Base-by-base conservation (phyloP, 2,113 vertebrate genomes). In the Pongo pygmaeus region DNA sequence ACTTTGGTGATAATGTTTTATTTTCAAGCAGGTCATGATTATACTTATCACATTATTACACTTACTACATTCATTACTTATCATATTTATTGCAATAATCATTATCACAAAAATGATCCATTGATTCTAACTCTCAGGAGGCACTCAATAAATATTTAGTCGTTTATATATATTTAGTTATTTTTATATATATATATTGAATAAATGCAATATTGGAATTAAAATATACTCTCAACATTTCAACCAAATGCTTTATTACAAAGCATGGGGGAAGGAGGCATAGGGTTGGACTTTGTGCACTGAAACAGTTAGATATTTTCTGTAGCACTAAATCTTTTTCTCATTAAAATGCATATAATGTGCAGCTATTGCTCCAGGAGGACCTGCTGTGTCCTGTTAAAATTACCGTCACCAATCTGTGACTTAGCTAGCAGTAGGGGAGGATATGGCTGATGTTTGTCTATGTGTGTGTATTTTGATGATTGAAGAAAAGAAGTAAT, bases 331-430 rank as follows among this genome's bases (percentile, higher is more conserved):
- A 52, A 84, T 93, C 13, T 59, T 96, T 5, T 87, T 74, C 83
- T 97, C 79, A 96, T 97, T 94, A 94, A 93, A 94, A 95, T 94
- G 55, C 72, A 80, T 90, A 70, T 89, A 87, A 91, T 93, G 50
- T 86, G 43, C 64, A 97, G 67, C 55, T 18, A 69, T 61, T 91
- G 72, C 8, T 92, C 67, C 81, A 88, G 23, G 93, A 59, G 38
- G 20, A 93, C 40, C 81, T 77, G 75, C 74, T 95, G 32, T 95
- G 23, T 7, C 20, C 50, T 95, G 16, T 93, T 98, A 96, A 98
- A 64, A 96, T 89, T 96, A 46, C 8, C 35, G 46, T 72, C 50
- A 59, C 40, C 87, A 72, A 27, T 98, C 91, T 8, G 13, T 46
- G 59, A 13, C 91, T 95, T 91, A 95, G 93, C 69, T 48, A 94